Evolutionary conservation across 2,797 vertebrate genomes (phyloP).

Genomic region (Crocodylus rhombifer): DNA sequence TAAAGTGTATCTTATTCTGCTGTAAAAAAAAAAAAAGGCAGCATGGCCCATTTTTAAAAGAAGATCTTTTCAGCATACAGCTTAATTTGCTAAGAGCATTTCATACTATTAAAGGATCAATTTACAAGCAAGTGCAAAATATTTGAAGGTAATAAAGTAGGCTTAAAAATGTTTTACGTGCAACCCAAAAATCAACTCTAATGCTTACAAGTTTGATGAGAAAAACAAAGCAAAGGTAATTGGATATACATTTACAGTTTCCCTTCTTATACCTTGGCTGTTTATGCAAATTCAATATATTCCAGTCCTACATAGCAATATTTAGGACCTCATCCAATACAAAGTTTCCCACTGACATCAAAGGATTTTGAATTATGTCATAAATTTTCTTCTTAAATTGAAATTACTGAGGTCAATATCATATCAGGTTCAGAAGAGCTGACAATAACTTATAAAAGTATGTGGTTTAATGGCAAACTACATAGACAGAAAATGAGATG

Average conservation of each 20-base stretch:
- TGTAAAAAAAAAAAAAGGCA: not conserved
- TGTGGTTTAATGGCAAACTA: not conserved
- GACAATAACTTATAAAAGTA: not conserved
- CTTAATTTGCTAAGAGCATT: not conserved
- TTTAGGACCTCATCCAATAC: not conserved
- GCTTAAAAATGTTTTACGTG: not conserved
- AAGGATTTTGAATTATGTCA: not conserved
- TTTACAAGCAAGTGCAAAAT: not conserved
- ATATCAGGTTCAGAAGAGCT: not conserved
- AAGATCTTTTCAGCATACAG: not conserved
- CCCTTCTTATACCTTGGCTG: not conserved
- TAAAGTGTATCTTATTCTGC: not conserved
- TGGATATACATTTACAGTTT: not conserved
- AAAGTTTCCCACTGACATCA: not conserved
- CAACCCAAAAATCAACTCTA: not conserved
- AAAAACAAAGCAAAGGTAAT: not conserved
- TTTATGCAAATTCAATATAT: not conserved
- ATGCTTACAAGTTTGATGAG: not conserved
- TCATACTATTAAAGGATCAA: accelerated
- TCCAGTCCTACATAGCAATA: not conserved
- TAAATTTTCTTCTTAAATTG: not conserved
- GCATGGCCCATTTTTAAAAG: not conserved
- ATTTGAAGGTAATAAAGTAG: not conserved
- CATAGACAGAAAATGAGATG: not conserved
- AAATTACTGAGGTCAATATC: not conserved